Evolutionary conservation across 2,797 vertebrate species (phyloP), one percentile per base, ranked within the genome.

Genomic region (Cephalopachus bancanus): DNA sequence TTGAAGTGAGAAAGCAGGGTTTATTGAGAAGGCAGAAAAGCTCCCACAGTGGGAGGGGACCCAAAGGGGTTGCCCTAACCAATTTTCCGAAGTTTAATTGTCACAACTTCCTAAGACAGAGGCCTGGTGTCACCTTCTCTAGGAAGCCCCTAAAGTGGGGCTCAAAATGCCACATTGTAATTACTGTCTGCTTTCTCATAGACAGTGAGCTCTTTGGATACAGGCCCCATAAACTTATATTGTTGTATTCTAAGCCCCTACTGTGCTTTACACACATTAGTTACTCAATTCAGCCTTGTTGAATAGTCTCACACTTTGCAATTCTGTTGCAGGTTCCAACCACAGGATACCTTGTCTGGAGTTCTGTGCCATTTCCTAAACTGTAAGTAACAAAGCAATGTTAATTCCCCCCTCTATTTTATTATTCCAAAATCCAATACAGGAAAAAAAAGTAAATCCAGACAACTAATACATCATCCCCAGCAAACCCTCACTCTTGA

Each of bases 391-490:
- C 28, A 95, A 94, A 92, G 26, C 30, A 94, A 88, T 84, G 10
- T 86, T 83, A 81, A 95, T 79, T 20, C 37, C 75, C 81, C 72
- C 26, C n/a, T 8, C 51, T 10, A 51, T 62, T 9, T 76, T 92
- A 65, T 92, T 80, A 62, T 94, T 78, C 30, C 37, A 30, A 90
- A 95, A 88, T 92, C 19, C 37, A 92, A 51, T n/a, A 71, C 67
- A 91, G 95, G 95, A 86, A 20, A 33, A 59, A 91, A 86, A 92
- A 94, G 37, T 76, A 89, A 84, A 81, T 83, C 22, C 49, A 83
- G 88, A 84, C 28, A 94, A 83, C 10, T 81, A 97, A 96, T 89
- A 97, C 64, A 95, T 98, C 89, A 96, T 94, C 90, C 97, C 28
- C 53, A 93, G 96, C 95, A 98, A 96, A 97, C 76, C 67, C 81